Base-by-base conservation (phyloP, 2,113 vertebrate genomes). In the Caracal caracal region DNA sequence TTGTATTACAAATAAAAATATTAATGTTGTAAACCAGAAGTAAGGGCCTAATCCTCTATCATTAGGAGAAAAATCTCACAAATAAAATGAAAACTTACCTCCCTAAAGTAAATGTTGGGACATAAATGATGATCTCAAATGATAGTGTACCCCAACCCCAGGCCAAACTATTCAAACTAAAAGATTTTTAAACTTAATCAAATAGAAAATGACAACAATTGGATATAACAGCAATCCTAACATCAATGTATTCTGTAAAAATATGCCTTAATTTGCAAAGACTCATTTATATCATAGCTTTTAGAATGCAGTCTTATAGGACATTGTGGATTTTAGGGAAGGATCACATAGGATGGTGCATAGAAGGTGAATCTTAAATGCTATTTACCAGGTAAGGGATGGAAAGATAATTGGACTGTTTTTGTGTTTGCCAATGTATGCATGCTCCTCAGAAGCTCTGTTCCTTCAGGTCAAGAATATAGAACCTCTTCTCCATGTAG, bases 1-100 rank as follows among this genome's bases (percentile, higher is more conserved):
- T 56, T 82, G 28, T 65, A 73, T 93, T 82, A 93, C 24, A 81
- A 96, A 83, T 85, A 81, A 97, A 97, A 96, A 90, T 90, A 95
- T 66, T 96, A 89, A 84, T 37, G 63, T 53, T 93, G 20, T 83
- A 94, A 97, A 53, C 4, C n/a, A 75, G n/a, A 95, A 93, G 59
- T 61, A 92, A 95, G 22, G 37, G 6, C 33, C 40, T 24, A 71
- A n/a, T 15, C 22, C 37, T 84, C 24, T 22, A 40, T 63, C 13
- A 56, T 35, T 94, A 83, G 80, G 7, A 86, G 15, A n/a, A 49
- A 96, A 95, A 33, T 51, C 33, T 43, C 47, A 59, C 33, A 88
- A 35, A 91, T 28, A 95, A 90, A 94, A 93, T 76, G 22, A 79
- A 88, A 75, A 82, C 9, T 63, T 19, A 10, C 1, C 19, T 5